A percentile compares a stretch with the other conserved stretches of the same genome.
Conservation (phyloP, 2,888 invertebrate genomes). For the Eupithecia centaureata region DNA sequence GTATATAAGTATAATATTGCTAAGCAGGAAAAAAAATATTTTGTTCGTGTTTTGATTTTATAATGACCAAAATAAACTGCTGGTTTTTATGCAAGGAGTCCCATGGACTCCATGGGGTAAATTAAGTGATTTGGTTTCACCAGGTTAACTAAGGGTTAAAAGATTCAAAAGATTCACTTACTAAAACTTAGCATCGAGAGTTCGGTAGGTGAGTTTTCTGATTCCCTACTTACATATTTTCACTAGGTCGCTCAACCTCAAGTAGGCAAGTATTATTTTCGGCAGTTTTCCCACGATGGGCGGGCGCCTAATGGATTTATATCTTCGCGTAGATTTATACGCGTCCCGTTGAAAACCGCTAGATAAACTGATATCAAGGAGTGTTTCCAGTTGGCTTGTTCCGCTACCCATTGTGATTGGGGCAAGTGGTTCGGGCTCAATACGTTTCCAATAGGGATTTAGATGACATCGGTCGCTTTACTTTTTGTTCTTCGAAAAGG, state of each 20-base stretch:
- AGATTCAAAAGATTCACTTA: background rate
- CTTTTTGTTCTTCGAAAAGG: background rate
- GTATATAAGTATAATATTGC: no score
- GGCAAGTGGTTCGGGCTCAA: constrained; percentile 6
- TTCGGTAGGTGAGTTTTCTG: background rate
- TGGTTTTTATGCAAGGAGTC: no score
- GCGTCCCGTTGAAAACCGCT: constrained; percentile 43
- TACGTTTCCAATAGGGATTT: constrained; percentile 9
- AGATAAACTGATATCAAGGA: constrained; percentile 40
- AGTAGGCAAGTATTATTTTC: constrained; percentile 34
- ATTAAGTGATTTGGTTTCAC: no score
- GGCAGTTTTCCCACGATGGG: constrained; percentile 33
- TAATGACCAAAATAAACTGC: no score
- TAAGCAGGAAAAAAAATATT: no score
- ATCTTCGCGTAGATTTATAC: constrained; percentile 49
- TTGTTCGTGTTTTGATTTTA: no score
- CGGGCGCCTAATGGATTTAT: constrained; percentile 49
- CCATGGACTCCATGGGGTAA: no score
- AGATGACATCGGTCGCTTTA: background rate
- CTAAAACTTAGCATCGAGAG: background rate
- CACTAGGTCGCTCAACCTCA: background rate
- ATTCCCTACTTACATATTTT: background rate
- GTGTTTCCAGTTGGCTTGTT: constrained; percentile 7
- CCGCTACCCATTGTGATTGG: constrained; percentile 11
- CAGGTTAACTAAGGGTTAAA: no score